These are phyloP conservation scores for Micromussa lordhowensis DNA, from an alignment of 92 coral and sea anemone species.

Conservation along the genomic window DNA sequence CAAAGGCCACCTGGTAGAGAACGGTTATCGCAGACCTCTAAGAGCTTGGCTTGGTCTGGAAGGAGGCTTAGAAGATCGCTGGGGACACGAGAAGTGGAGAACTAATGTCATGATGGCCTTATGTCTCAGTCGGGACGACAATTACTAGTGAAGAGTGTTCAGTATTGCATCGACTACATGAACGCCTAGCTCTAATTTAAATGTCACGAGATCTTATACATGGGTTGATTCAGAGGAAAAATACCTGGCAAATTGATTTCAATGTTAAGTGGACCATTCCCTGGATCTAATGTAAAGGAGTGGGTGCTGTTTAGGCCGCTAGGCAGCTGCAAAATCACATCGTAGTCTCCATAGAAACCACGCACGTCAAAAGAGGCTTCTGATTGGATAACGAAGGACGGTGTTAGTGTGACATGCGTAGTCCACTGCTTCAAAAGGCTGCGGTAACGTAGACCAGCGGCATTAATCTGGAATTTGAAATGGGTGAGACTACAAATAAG, in stretches of 20 bases:
- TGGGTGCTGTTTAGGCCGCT: slow-evolving; percentile 59
- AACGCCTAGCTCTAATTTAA: no score
- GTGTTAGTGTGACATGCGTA: slow-evolving; percentile 58
- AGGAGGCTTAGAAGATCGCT: no score
- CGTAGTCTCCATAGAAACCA: slow-evolving; percentile 85
- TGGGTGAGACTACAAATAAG: background rate
- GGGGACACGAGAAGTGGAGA: no score
- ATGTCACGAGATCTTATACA: no score
- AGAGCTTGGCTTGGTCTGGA: no score
- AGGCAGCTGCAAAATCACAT: slow-evolving; percentile 66
- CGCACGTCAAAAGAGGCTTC: slow-evolving; percentile 57
- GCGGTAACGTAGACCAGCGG: slow-evolving; percentile 83
- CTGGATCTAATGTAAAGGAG: slow-evolving; percentile 70
- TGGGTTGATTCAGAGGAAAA: background rate
- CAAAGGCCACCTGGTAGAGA: no score
- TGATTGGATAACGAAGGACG: slow-evolving; percentile 43
- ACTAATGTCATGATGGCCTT: no score
- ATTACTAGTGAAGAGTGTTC: no score
- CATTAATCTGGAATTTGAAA: slow-evolving; percentile 62
- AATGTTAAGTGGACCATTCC: slow-evolving; percentile 35
- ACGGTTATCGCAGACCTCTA: no score
- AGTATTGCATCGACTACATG: no score
- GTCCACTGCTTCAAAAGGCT: slow-evolving; percentile 80
- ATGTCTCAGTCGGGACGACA: no score
- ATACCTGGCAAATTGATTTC: slow-evolving; percentile 41